Conservation (phyloP, 1,140 invertebrate genomes). For the Ylistrum balloti region DNA sequence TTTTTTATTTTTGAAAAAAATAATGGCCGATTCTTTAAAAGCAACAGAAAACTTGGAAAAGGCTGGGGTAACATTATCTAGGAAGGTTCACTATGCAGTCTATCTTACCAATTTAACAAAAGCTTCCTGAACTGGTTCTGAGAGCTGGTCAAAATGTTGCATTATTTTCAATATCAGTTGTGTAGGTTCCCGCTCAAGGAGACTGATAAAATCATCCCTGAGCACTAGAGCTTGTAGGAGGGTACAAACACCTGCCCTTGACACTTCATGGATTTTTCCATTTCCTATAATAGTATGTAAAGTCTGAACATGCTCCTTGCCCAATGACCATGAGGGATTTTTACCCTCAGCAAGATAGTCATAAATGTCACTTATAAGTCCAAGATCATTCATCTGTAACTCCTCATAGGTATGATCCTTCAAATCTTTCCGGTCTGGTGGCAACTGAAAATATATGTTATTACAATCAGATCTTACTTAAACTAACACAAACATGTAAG, state of each 20-base stretch:
- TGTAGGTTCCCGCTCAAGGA: conserved; percentile 64
- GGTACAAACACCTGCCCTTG: conserved; percentile 45
- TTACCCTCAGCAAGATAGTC: conserved; percentile 60
- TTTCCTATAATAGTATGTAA: conserved; percentile 61
- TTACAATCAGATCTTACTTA: neutral
- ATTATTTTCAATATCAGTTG: conserved; percentile 63
- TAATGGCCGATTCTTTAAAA: no score
- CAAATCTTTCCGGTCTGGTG: conserved; percentile 44
- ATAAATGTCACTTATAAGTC: conserved; percentile 59
- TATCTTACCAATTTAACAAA: conserved; percentile 63
- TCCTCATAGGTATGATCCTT: conserved; percentile 45
- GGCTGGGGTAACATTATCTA: no score
- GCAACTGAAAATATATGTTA: conserved; percentile 45
- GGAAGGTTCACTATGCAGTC: no score
- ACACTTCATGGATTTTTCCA: conserved; percentile 55
- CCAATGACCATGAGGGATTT: conserved; percentile 61
- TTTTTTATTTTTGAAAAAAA: no score
- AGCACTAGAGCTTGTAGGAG: conserved; percentile 60
- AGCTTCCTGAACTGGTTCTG: conserved; percentile 57
- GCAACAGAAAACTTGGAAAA: no score
- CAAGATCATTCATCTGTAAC: conserved; percentile 52
- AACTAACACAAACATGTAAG: no score
- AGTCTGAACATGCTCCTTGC: conserved; percentile 63
- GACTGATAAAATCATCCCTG: conserved; percentile 59
- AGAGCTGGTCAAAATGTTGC: conserved; percentile 60